phyloP scores from a whole-genome alignment of 1,140 invertebrate genomes.

The Atta cephalotes region DNA sequence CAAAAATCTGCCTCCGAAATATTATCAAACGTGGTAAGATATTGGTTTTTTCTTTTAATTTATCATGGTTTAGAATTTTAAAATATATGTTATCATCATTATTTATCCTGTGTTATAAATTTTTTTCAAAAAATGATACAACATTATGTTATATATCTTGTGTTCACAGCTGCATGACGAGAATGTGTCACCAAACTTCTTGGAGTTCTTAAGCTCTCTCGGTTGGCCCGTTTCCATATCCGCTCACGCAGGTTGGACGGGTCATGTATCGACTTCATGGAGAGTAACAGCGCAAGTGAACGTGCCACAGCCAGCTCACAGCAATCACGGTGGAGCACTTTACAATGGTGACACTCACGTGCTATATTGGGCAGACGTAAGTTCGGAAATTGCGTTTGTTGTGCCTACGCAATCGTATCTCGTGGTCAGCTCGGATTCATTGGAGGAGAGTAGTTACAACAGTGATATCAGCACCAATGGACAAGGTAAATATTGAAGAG shows the following conservation, averaged over 20 bases:
- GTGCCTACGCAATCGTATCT: conserved; percentile 91
- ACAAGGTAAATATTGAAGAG: conserved; percentile 75
- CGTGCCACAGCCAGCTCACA: conserved; percentile 78
- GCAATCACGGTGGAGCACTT: conserved; percentile 88
- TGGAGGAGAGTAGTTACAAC: conserved; percentile 79
- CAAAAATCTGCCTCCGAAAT: conserved; percentile 93
- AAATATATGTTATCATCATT: background rate
- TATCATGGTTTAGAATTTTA: conserved; percentile 30
- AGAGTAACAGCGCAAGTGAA: conserved; percentile 81
- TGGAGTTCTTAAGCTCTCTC: conserved; percentile 93
- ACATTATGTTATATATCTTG: background rate
- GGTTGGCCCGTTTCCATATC: conserved; percentile 95
- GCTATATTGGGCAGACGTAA: conserved; percentile 98
- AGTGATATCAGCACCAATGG: conserved; percentile 79
- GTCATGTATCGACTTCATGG: conserved; percentile 94
- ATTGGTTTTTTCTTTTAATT: background rate
- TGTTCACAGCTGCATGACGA: conserved; percentile 81
- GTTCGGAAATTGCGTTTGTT: conserved; percentile 97
- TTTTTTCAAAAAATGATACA: background rate
- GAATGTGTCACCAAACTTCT: conserved; percentile 90
- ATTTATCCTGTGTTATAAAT: conserved; percentile 33
- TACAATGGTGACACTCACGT: conserved; percentile 92
- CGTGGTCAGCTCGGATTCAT: conserved; percentile 72
- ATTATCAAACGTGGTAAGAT: conserved; percentile 91
- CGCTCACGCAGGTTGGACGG: conserved; percentile 96